Evolutionary conservation across 53 echinoderm and acorn worm genomes (phyloP).

Genomic region (Holothuria leucospilota): DNA sequence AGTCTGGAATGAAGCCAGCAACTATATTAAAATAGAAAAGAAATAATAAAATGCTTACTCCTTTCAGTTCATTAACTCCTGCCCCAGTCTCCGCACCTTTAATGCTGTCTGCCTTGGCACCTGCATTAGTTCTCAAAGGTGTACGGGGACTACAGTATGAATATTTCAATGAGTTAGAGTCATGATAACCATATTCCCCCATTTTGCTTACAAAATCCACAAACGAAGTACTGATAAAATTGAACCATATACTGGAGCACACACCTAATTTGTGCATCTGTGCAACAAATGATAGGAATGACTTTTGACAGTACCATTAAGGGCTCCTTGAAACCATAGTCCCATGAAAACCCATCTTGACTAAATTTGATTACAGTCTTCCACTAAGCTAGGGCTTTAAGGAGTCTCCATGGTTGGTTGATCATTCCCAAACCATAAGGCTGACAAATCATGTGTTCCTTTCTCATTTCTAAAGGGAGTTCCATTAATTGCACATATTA

Average conservation of each 20-base stretch:
- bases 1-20: conserved; percentile 58
- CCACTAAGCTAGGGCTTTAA: conserved; percentile 66
- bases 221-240: conserved; percentile 58
- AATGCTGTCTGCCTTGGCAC: no score
- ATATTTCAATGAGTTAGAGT: background rate
- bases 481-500: conserved; percentile 47
- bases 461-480: conserved; percentile 28
- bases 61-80: conserved; percentile 13
- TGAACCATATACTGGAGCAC: conserved; percentile 57
- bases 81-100: background rate
- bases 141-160: no score
- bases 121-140: no score
- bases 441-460: conserved; percentile 42
- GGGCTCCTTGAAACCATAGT: background rate
- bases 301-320: conserved; percentile 28
- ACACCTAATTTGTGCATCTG: conserved; percentile 58
- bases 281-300: conserved; percentile 42
- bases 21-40: conserved; percentile 51
- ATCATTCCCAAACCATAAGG: conserved; percentile 53
- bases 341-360: conserved; percentile 48
- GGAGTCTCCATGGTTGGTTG: conserved; percentile 52
- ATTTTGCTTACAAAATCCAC: conserved; percentile 37
- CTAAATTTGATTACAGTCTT: conserved; percentile 58
- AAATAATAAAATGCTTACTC: conserved; percentile 56
- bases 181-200: conserved; percentile 30